phyloP scores from a whole-genome alignment of 2,888 invertebrate species.

The Melinaea menophilus region DNA sequence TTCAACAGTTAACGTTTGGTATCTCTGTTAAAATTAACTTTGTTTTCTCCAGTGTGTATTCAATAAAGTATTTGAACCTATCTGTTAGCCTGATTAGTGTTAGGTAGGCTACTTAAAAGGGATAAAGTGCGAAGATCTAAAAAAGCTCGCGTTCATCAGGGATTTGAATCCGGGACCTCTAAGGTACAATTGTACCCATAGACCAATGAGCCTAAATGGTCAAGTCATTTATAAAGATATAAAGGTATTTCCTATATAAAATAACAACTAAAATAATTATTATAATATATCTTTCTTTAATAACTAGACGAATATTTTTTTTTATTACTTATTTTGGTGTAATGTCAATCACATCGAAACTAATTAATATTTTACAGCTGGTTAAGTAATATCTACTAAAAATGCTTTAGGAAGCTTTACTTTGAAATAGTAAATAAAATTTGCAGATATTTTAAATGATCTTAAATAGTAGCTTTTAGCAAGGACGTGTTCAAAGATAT shows the following conservation, averaged over 20 bases:
- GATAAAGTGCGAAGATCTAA: not conserved
- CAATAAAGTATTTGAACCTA: no score
- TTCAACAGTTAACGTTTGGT: constrained; percentile 16
- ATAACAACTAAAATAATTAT: not conserved
- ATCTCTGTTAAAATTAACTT: not conserved
- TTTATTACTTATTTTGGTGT: no score
- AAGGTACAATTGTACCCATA: constrained; percentile 80
- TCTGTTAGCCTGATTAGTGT: no score
- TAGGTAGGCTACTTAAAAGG: no score
- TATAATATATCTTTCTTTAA: not conserved
- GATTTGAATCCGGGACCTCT: constrained; percentile 80
- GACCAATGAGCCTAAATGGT: constrained; percentile 71
- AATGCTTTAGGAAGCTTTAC: not conserved
- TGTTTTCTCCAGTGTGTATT: no score
- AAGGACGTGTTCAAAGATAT: not conserved
- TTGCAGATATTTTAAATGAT: no score
- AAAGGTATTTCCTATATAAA: not conserved
- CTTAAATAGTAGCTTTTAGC: no score
- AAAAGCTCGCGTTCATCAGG: constrained; percentile 71
- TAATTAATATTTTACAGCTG: not conserved
- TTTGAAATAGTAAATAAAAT: no score
- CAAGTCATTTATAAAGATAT: not conserved
- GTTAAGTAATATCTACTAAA: not conserved
- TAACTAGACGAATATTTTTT: no score
- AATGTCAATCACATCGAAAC: not conserved